Evolutionary conservation across 2,797 vertebrate species (phyloP).

Genomic region (Phoebastria nigripes): DNA sequence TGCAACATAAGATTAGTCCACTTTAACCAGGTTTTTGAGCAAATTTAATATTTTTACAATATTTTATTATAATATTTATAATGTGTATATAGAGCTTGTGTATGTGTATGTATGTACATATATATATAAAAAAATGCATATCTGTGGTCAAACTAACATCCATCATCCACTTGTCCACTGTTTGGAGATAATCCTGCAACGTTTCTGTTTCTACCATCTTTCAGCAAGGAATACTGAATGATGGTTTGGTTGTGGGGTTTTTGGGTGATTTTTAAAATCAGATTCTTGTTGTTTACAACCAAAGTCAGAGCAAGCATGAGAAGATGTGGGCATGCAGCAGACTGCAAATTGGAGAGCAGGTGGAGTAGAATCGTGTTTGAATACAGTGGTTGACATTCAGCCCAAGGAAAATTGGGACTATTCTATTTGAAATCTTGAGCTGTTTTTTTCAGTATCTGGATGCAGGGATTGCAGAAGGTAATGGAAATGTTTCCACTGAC

Average conservation of each 20-base stretch:
- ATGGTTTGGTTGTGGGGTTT: neutral
- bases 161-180: neutral
- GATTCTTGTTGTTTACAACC: neutral
- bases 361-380: neutral
- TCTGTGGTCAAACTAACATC: neutral
- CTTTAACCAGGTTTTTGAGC: neutral
- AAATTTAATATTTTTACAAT: slow-evolving; percentile 48
- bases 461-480: neutral
- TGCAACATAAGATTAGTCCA: neutral
- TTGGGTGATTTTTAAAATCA: neutral
- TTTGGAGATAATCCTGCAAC: neutral
- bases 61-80: slow-evolving; percentile 51
- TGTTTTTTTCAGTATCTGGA: neutral
- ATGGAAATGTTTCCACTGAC: neutral
- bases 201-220: neutral
- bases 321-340: neutral
- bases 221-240: neutral
- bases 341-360: neutral
- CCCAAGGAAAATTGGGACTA: neutral
- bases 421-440: neutral
- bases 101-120: neutral
- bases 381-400: neutral
- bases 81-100: slow-evolving; percentile 18
- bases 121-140: neutral
- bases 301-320: neutral